phyloP scores from a whole-genome alignment of 2,797 vertebrate genomes.

The Clarias platycephalus region DNA sequence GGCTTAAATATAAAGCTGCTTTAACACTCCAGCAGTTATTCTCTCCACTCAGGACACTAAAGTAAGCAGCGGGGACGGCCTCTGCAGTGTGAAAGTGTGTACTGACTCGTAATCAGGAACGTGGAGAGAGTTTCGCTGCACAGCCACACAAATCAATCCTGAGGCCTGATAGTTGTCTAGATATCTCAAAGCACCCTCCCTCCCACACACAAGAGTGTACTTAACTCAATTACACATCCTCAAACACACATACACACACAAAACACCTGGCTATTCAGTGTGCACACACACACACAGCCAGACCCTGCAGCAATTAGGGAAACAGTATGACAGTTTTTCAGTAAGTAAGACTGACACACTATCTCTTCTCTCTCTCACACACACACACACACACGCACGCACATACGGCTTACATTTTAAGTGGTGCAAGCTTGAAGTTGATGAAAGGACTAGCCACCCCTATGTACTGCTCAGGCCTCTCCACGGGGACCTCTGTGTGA shows the following conservation, averaged over 20 bases:
- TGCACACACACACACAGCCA: neutral
- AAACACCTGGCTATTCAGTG: neutral
- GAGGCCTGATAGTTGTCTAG: slow-evolving; percentile 18
- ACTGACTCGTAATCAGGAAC: slow-evolving; percentile 23
- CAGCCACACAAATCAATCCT: slow-evolving; percentile 14
- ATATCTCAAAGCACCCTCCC: slow-evolving; percentile 21
- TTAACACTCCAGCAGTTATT: neutral
- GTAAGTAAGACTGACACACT: neutral
- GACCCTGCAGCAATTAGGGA: neutral
- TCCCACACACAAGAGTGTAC: slow-evolving; percentile 30
- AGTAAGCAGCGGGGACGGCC: neutral
- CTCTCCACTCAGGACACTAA: slow-evolving; percentile 8
- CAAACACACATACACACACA: slow-evolving; percentile 32
- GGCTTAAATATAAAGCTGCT: neutral
- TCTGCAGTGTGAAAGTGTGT: neutral
- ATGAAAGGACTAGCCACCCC: slow-evolving; percentile 87
- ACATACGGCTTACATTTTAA: slow-evolving; percentile 36
- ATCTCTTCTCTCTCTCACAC: slow-evolving; percentile 27
- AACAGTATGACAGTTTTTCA: neutral
- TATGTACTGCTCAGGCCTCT: slow-evolving; percentile 80
- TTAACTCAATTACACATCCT: slow-evolving; percentile 8
- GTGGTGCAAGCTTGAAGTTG: slow-evolving; percentile 64
- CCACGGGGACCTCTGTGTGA: slow-evolving; percentile 70
- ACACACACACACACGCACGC: slow-evolving; percentile 49
- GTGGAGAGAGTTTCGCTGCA: neutral